Evolutionary conservation across 2,113 vertebrate species (phyloP).

Genomic region (Toxotes chatareus): DNA sequence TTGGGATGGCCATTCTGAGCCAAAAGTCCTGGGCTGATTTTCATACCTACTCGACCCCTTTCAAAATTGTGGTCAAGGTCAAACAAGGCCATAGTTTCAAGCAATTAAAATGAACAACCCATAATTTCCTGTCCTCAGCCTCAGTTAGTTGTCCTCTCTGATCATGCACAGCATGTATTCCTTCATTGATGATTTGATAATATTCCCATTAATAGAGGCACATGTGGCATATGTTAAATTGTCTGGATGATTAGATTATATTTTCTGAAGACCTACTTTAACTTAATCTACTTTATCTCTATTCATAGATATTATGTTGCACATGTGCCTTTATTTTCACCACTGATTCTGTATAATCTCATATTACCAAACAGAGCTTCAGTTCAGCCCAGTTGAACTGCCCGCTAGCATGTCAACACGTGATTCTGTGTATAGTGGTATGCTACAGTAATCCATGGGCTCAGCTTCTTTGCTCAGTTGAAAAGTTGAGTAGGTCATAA

Average conservation of each 20-base stretch:
- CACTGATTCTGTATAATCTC: not conserved
- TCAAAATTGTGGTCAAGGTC: not conserved
- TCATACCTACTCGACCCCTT: not conserved
- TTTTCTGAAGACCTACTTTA: not conserved
- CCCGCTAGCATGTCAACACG: slow-evolving; percentile 56
- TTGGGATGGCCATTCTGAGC: no score
- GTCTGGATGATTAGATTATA: not conserved
- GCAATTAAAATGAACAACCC: no score
- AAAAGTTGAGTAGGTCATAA: slow-evolving; percentile 1
- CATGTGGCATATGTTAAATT: not conserved
- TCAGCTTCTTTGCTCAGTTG: slow-evolving; percentile 18
- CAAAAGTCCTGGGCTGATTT: not conserved
- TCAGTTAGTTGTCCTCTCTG: no score
- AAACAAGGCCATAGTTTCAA: not conserved
- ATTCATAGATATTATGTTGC: not conserved
- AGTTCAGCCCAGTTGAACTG: not conserved
- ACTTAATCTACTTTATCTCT: not conserved
- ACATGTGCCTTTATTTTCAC: not conserved
- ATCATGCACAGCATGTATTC: not conserved
- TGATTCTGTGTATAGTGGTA: slow-evolving; percentile 42
- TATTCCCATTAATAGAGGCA: not conserved
- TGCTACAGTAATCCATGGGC: slow-evolving; percentile 41
- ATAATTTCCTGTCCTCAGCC: no score
- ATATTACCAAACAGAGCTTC: not conserved
- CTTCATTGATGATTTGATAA: not conserved